A percentile compares a stretch with the other conserved stretches of the same genome.
Evolutionary conservation across 2,797 vertebrate genomes (phyloP).

Genomic region (Bradypus variegatus): DNA sequence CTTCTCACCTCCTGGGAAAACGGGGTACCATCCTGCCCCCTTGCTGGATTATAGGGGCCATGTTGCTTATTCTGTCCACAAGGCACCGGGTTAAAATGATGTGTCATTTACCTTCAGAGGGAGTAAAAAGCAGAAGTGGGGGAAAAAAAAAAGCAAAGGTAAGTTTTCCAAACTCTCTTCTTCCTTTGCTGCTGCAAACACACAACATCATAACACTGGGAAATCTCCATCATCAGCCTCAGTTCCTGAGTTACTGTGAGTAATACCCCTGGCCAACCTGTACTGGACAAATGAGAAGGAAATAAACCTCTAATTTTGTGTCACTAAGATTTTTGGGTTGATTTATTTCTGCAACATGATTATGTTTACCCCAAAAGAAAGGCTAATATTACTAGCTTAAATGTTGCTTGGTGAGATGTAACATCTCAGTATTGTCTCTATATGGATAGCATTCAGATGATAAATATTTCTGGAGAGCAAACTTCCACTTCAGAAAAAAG

Average conservation of each 20-base stretch:
- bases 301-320: not conserved
- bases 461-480: not conserved
- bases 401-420: not conserved
- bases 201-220: not conserved
- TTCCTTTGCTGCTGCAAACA: not conserved
- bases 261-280: fast-evolving
- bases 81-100: not conserved
- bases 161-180: not conserved
- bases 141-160: too few species aligned
- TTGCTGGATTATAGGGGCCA: too few species aligned
- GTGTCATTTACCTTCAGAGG: not conserved
- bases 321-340: not conserved
- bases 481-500: not conserved
- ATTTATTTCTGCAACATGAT: not conserved
- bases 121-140: not conserved
- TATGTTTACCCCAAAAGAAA: not conserved
- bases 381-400: not conserved
- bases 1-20: not conserved
- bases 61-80: not conserved
- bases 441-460: not conserved
- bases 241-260: too few species aligned
- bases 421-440: not conserved
- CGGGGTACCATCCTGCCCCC: not conserved
- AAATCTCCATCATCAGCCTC: too few species aligned
- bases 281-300: fast-evolving